Evolutionary conservation across 2,888 invertebrate genomes (phyloP), one percentile per base, ranked within the genome.

Genomic region (Metacarcinus magister): DNA sequence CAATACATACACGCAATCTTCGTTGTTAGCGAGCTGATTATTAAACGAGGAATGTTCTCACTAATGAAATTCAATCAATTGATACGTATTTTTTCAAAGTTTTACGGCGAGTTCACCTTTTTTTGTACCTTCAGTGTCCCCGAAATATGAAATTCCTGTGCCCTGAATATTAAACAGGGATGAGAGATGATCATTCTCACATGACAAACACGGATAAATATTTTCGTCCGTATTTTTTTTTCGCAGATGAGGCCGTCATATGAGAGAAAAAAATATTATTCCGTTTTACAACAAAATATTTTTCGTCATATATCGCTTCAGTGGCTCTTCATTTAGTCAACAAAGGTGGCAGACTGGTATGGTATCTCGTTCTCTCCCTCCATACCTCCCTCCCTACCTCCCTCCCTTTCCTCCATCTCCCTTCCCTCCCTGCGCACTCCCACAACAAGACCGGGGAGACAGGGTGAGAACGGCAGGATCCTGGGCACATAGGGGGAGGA

Each of bases 221-320:
- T 89, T 43, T 89, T 89, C 89, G 39, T 19, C 43, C 89, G 89
- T 89, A 89, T 89, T 89, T 89, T 89, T 89, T 13, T 32, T 32
- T 32, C 16, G 19, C 67, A n/a, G 67, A 67, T n/a, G 67, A 67
- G 67, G 23, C 67, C n/a, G 23, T 67, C 7, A 67, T 67, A 67
- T 67, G 67, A 67, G n/a, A 19, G 60, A 67, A 67, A 67, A 67
- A 67, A 67, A 67, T 67, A 67, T n/a, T n/a, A 67, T 67, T 67
- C 67, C 23, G 67, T 67, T 67, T 67, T 67, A 67, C 67, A 67
- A n/a, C 67, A 67, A 67, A 67, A 67, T 67, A 67, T 67, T 67
- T 67, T 67, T 67, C 67, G 67, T n/a, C 67, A 23, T n/a, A n/a
- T 67, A 67, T 67, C 67, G 67, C n/a, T 4, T 23, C 67, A 23